A percentile compares a stretch with the other conserved stretches of the same genome.
These are phyloP conservation scores for Drosophila biarmipes DNA, from an alignment of 1,140 invertebrate genomes.

Conservation along the genomic window DNA sequence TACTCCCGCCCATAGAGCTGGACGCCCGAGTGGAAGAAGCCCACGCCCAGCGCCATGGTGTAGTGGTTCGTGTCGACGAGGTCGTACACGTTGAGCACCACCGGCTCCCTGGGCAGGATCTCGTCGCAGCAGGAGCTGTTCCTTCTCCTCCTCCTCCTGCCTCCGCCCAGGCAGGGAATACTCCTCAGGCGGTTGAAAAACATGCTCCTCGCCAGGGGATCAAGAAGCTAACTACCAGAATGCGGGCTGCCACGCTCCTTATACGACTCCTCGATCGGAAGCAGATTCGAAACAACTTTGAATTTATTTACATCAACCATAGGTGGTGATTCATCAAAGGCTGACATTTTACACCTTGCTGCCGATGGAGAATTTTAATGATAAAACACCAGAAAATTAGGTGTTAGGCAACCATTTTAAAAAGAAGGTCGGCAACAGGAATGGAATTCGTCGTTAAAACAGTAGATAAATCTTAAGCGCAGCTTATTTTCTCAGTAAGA, in stretches of 20 bases:
- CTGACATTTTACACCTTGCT: neutral
- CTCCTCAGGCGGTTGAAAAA: constrained; percentile 27
- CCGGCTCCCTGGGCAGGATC: constrained; percentile 41
- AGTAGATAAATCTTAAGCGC: no score
- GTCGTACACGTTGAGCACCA: constrained; percentile 64
- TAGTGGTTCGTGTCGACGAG: constrained; percentile 90
- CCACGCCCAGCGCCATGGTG: constrained; percentile 95
- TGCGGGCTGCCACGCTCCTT: no score
- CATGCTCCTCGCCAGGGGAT: neutral
- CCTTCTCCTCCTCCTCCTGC: neutral
- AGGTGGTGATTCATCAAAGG: neutral
- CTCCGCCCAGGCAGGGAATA: constrained; percentile 25
- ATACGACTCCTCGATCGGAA: neutral
- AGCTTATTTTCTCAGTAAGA: no score
- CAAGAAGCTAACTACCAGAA: no score
- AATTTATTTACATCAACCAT: neutral
- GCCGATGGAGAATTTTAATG: no score
- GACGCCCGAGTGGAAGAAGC: constrained; percentile 98
- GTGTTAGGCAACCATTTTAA: no score
- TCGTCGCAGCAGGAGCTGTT: constrained; percentile 19
- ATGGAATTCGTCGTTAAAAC: no score
- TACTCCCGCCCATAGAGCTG: constrained; percentile 98
- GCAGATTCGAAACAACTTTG: neutral
- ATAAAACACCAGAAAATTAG: no score
- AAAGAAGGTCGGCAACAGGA: no score